These are phyloP conservation scores for Pantherophis alleghaniensis DNA, from an alignment of 2,797 vertebrate species.

Conservation along the genomic window DNA sequence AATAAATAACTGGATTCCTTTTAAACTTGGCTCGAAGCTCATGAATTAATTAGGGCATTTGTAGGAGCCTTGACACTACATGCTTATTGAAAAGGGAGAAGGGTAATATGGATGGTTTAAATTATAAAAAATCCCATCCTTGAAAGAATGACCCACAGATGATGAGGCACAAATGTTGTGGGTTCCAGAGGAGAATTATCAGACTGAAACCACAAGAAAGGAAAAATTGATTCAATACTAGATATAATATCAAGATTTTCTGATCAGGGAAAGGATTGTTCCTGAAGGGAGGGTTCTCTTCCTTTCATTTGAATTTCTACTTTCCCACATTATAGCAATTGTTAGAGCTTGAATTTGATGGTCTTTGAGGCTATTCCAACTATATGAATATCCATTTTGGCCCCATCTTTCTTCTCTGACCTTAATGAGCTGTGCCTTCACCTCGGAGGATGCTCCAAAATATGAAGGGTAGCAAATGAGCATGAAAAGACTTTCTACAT, in stretches of 20 bases:
- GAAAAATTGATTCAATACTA: background rate
- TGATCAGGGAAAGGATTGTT: background rate
- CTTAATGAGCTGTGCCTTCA: background rate
- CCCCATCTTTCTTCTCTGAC: no score
- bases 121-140: background rate
- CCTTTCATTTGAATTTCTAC: background rate
- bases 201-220: background rate
- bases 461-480: background rate
- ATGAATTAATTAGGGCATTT: no score
- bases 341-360: background rate
- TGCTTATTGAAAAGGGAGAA: background rate
- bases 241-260: background rate
- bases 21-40: no score
- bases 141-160: background rate
- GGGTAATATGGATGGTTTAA: background rate
- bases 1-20: no score
- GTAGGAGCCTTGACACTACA: no score
- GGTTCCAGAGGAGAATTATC: background rate
- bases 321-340: background rate
- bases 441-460: background rate
- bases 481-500: background rate
- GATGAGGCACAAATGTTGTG: background rate
- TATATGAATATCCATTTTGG: background rate
- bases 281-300: background rate
- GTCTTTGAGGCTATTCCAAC: background rate